Evolutionary conservation across 2,888 invertebrate species (phyloP), one percentile per base, ranked within the genome.

Genomic region (Drosophila pseudotalamancana): DNA sequence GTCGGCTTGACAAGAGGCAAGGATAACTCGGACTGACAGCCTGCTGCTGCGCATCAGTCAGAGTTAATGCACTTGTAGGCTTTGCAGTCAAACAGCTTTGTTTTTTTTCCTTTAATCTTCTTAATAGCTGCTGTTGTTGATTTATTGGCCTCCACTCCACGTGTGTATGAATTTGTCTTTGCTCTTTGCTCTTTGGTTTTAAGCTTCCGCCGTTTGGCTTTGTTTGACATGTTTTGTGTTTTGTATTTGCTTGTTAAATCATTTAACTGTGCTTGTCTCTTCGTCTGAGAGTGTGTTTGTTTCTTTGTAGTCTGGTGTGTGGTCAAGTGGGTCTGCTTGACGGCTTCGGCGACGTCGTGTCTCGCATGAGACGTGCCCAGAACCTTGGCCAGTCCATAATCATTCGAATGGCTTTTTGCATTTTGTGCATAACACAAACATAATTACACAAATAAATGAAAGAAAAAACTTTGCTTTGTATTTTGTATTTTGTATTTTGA

Each of bases 291-390:
- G 18, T 39, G 6, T 56, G 40, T 23, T 35, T 56, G 42, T 50
- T 39, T 65, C 21, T 50, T 59, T 32, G 29, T 29, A 25, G 18
- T 35, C 21, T 35, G 34, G 23, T 16, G 11, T 37, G 8, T 43
- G 12, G 46, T 55, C 34, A 45, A 35, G 35, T 60, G 72, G 11
- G 21, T 8, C 11, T 46, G 53, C 31, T 45, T 43, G 57, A 37
- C 64, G 40, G 51, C 16, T 40, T 35, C 42, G 76, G 51, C 84
- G 78, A 70, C 78, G 62, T 46, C 53, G 51, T 72, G 84, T 83
- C 84, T 84, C 77, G 65, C 42, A 45, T 53, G 56, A 27, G 49
- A 32, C 42, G 25, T 11, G 69, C 37, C 69, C 61, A 77, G 45
- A 71, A 74, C 66, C 71, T 71, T 75, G 56, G 57, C 50, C 45